A percentile compares a stretch with the other conserved stretches of the same genome.
These are phyloP conservation scores for Anguilla japonica DNA, from an alignment of 2,113 vertebrate genomes.

Conservation along the genomic window DNA sequence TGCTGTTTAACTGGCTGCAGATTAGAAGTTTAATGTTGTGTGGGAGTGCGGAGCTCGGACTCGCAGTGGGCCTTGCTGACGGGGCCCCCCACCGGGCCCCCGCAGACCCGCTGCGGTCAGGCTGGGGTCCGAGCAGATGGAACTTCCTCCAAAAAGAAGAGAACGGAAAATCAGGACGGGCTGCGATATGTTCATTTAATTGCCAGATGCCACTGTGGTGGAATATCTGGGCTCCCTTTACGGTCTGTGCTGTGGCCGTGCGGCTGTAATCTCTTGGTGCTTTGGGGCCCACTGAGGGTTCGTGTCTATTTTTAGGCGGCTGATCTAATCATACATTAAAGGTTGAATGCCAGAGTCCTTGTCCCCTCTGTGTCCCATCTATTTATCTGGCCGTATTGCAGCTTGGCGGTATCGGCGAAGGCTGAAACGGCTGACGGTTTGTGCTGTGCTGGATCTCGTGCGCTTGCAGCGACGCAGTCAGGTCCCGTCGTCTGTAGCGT, in stretches of 20 bases:
- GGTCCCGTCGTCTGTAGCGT: not conserved
- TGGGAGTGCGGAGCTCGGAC: not conserved
- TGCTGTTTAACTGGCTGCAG: constrained; percentile 23
- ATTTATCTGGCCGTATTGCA: not conserved
- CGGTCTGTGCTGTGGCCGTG: not conserved
- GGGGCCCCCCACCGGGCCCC: not conserved
- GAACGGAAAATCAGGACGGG: not conserved
- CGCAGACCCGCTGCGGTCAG: not conserved
- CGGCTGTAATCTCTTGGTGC: not conserved
- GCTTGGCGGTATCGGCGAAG: not conserved
- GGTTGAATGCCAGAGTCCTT: not conserved
- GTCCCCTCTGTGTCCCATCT: not conserved
- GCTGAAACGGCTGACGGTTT: not conserved
- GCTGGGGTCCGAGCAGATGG: not conserved
- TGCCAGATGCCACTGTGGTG: not conserved
- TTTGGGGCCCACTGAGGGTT: not conserved
- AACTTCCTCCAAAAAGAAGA: not conserved
- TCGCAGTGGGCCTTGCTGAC: not conserved
- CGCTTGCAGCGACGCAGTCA: not conserved
- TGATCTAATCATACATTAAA: not conserved
- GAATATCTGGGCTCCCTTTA: not conserved
- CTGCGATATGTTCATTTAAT: not conserved
- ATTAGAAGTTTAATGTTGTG: constrained; percentile 17
- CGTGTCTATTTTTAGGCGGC: not conserved
- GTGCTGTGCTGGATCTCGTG: not conserved